These are phyloP conservation scores for Chaetogeoica ovagalla DNA, from an alignment of 2,888 invertebrate species.

Conservation along the genomic window DNA sequence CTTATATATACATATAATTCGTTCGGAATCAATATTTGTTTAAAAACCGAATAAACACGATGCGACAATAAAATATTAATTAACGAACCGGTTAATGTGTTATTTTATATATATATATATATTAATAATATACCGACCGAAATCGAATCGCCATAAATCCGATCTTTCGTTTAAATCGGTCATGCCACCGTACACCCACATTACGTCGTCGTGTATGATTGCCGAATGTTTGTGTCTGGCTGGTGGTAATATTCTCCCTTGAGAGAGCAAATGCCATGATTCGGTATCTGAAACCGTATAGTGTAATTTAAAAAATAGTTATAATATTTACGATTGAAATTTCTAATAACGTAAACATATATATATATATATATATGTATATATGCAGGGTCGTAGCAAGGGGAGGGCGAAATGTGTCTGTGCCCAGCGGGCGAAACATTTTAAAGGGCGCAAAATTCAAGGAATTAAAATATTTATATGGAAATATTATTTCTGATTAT, in stretches of 20 bases:
- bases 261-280: slow-evolving; percentile 72
- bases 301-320: not conserved
- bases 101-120: not conserved
- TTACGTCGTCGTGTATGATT: slow-evolving; percentile 73
- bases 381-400: no score
- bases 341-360: no score
- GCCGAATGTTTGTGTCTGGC: slow-evolving; percentile 81
- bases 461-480: no score
- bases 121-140: slow-evolving; percentile 60
- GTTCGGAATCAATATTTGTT: not conserved
- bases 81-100: not conserved
- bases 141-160: slow-evolving; percentile 81
- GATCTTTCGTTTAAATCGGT: slow-evolving; percentile 76
- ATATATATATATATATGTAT: no score
- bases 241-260: slow-evolving; percentile 60
- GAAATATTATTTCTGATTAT: no score
- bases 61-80: not conserved
- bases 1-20: not conserved
- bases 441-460: no score
- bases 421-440: no score
- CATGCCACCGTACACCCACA: slow-evolving; percentile 90
- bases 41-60: not conserved
- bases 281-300: slow-evolving; percentile 69
- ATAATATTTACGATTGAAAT: no score
- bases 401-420: no score